Base-by-base conservation (phyloP, 2,113 vertebrate species). In the Sakesphorus luctuosus region DNA sequence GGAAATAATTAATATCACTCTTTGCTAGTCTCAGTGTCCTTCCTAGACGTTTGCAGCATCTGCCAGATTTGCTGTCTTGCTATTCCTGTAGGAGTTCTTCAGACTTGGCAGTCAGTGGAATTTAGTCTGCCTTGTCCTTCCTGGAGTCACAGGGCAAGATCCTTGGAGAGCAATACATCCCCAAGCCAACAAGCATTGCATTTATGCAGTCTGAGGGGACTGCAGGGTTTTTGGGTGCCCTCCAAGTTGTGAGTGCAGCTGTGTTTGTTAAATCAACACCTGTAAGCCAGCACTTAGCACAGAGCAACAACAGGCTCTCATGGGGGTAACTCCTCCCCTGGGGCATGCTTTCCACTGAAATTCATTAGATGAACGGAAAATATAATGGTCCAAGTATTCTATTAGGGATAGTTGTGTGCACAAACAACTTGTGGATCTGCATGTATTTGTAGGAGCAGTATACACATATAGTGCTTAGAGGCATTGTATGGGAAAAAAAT, bases 181-280 rank as follows among this genome's bases (percentile, higher is more conserved):
- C 40, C 28, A 56, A 59, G 61, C 38, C 40, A 1, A 23, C 0
- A 1, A 62, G 58, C 71, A 24, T 3, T 2, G 3, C 36, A 8
- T 89, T 91, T 86, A 29, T 56, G 40, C 31, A 63, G 67, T 61
- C 82, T 84, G 38, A 84, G 90, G 79, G 77, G 65, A 44, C 17
- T 31, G 43, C 50, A 77, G 68, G n/a, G 56, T 6, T 88, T 91
- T 96, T 96, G 92, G 92, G 88, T 68, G 65, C 76, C 35, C 72
- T 95, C 95, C 96, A 97, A 72, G 47, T 28, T 7, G 0, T 44
- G 68, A 90, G 76, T 63, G 83, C 95, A 95, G 96, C 95, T 94
- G 92, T 93, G 94, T 93, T 89, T 96, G 66, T 93, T 87, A 81
- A 71, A 82, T 68, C 73, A 43, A 72, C 86, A 93, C 96, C 88